phyloP scores from a whole-genome alignment of 1,140 invertebrate species.

The Gryllus bimaculatus region DNA sequence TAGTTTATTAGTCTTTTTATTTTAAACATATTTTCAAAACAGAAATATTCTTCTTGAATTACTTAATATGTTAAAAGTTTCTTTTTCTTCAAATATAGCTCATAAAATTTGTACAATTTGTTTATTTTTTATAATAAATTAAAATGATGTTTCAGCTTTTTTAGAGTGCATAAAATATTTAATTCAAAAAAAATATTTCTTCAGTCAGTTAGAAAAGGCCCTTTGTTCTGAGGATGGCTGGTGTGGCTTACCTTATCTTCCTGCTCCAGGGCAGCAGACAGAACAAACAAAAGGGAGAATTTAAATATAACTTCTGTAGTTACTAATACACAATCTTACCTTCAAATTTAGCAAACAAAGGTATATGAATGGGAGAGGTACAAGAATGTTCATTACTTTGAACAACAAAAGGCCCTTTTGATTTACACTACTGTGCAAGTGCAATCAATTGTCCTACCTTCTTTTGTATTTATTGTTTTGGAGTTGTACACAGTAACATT shows the following conservation, averaged over 20 bases:
- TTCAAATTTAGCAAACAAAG: too few species aligned
- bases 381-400: too few species aligned
- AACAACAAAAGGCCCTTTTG: too few species aligned
- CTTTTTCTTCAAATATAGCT: background rate
- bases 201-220: background rate
- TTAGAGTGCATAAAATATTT: too few species aligned
- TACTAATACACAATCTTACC: too few species aligned
- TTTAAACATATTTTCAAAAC: background rate
- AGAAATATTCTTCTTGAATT: background rate
- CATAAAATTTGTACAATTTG: too few species aligned
- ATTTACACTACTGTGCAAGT: background rate
- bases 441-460: background rate
- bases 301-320: background rate
- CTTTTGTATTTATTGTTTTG: background rate
- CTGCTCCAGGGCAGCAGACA: background rate
- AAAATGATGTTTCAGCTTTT: too few species aligned
- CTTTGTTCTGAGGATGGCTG: background rate
- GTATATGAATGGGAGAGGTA: too few species aligned
- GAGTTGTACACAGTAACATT: too few species aligned
- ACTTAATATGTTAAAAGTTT: background rate
- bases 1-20: background rate
- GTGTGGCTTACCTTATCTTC: background rate
- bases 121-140: too few species aligned
- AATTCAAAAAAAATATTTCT: background rate
- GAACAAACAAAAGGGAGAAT: background rate